These are phyloP conservation scores for Pocillopora meandrina DNA, from an alignment of 92 coral and sea anemone genomes.

Conservation along the genomic window DNA sequence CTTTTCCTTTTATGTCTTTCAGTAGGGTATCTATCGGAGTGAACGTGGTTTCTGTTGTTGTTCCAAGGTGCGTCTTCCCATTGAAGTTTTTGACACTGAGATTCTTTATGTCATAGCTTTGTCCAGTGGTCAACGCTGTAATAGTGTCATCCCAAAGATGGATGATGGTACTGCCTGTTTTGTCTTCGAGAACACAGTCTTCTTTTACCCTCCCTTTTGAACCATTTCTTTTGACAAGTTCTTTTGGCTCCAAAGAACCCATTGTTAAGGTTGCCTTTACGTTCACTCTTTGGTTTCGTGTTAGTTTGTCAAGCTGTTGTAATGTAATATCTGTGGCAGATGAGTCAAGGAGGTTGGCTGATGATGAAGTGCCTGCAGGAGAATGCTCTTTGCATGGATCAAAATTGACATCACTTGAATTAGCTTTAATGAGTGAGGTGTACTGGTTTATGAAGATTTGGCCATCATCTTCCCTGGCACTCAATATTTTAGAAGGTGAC, in stretches of 20 bases:
- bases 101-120: conserved; percentile 40
- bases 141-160: conserved; percentile 49
- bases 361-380: conserved; percentile 15
- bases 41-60: conserved; percentile 19
- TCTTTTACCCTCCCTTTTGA: conserved; percentile 42
- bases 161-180: conserved; percentile 52
- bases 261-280: conserved; percentile 47
- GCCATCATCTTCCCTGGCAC: conserved; percentile 46
- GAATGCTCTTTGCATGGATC: conserved; percentile 29
- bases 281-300: conserved; percentile 53
- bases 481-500: conserved; percentile 48
- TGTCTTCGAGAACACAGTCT: conserved; percentile 62
- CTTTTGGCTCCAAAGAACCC: conserved; percentile 47
- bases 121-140: conserved; percentile 5
- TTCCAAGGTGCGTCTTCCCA: conserved; percentile 33
- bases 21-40: conserved; percentile 7
- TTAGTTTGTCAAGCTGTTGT: conserved; percentile 33
- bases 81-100: conserved; percentile 46
- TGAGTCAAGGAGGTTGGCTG: conserved; percentile 26
- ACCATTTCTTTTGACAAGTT: conserved; percentile 50
- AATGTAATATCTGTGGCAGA: conserved; percentile 47
- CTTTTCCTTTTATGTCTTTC: conserved; percentile 17
- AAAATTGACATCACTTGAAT: conserved; percentile 41
- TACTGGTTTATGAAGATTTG: conserved; percentile 44
- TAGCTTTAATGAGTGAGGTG: conserved; percentile 38